Evolutionary conservation across 92 coral and sea anemone genomes (phyloP), one percentile per base, ranked within the genome.

Genomic region (Muricea muricata): DNA sequence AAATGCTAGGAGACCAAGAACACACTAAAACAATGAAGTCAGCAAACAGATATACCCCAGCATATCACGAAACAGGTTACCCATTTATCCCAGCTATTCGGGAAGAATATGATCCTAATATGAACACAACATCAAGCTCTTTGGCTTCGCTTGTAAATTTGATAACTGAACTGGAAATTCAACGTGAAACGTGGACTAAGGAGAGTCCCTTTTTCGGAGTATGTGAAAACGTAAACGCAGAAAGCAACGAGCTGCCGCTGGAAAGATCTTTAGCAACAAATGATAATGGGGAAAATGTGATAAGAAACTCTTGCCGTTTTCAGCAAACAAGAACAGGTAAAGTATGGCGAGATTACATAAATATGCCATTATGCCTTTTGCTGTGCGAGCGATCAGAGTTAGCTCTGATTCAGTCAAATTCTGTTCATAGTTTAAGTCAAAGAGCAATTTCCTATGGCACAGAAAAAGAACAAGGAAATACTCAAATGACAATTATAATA

Each of bases 221-320:
- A 7, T 24, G 71, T 56, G 70, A 78, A 7, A 31, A 11, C 9
- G 32, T 21, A 31, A 47, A 32, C 35, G 40, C 54, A 41, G 29
- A 20, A 5, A 48, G 46, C 35, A 78, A 34, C 71, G 71, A 56
- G 83, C 69, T 55, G 83, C 55, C 83, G 71, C 56, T 70, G 33
- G 83, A 57, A 37, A 56, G 40, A 34, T 15, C 71, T n/a, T 35
- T 35, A 32, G 30, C 70, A 63, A 17, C 70, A 33, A 57, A 18
- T 0, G 71, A 24, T 40, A 35, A 78, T 40, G 28, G 23, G 5
- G 83, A 56, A 34, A 57, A 31, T 20, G 26, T 58, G 21, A 56
- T 66, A n/a, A 78, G 54, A 57, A 78, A 78, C 58, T 55, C 83
- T 10, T 78, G 83, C 39, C 83, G 83, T 31, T 78, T 78, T 58